Evolutionary conservation across 2,797 vertebrate genomes (phyloP), one percentile per base, ranked within the genome.

Genomic region (Heliangelus exortis): DNA sequence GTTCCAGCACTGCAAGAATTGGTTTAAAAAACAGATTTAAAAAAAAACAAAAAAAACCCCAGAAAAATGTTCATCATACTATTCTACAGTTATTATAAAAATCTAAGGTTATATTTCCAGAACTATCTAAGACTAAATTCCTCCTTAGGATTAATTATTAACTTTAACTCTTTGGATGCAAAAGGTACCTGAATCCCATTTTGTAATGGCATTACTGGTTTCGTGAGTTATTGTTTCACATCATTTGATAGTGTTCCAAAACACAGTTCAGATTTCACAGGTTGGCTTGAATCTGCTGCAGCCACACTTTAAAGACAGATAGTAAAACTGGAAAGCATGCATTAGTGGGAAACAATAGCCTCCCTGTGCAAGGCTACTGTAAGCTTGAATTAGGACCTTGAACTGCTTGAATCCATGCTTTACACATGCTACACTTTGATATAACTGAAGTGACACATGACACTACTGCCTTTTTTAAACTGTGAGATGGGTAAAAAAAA

Each of bases 131-230:
- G 57, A 66, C 28, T 4, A 88, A 89, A 91, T 76, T 73, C 33
- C 23, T 87, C 57, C 29, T 43, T 72, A 69, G 39, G 41, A 76
- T 82, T 86, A 54, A n/a, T 55, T 84, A 10, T 50, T 87, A 31
- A 29, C 20, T 88, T 94, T 86, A 94, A 91, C 33, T 72, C 25
- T n/a, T 92, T 67, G 31, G 39, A 81, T 79, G 59, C 39, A 59
- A 43, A n/a, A 81, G 25, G 26, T 63, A 82, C 14, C 16, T 50
- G 55, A 88, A 88, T 59, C 12, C 26, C 51, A 39, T 23, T 66
- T 95, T 92, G 65, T 8, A 63, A 76, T 43, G 67, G 7, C 48
- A 41, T 59, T 59, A 13, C 31, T 78, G 19, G 10, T 86, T 84
- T 94, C 9, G 29, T 22, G 28, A 34, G 8, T 74, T 92, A 71